phyloP scores from a whole-genome alignment of 2,797 vertebrate species.

The Cyclopterus lumpus region DNA sequence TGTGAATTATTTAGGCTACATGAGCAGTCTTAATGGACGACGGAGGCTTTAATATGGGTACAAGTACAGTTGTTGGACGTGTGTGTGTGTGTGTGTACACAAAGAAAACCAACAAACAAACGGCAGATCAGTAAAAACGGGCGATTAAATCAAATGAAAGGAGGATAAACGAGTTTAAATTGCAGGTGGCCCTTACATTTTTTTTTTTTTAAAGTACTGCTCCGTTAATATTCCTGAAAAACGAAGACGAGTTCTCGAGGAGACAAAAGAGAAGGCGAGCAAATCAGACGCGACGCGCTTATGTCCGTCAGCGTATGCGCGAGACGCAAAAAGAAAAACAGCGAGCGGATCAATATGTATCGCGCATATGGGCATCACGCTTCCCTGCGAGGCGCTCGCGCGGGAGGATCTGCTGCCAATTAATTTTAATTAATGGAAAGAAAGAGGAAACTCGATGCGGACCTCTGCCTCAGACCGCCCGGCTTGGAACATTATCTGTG shows the following conservation, averaged over 20 bases:
- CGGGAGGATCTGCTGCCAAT: slow-evolving; percentile 77
- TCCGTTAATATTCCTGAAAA: slow-evolving; percentile 15
- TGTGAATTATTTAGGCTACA: slow-evolving; percentile 74
- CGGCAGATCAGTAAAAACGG: slow-evolving; percentile 17
- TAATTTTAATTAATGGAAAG: slow-evolving; percentile 85
- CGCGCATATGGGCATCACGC: slow-evolving; percentile 74
- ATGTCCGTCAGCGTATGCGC: slow-evolving; percentile 40
- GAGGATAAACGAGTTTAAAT: slow-evolving; percentile 17
- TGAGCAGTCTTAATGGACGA: slow-evolving; percentile 35
- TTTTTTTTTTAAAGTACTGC: background rate
- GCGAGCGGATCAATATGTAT: slow-evolving; percentile 77
- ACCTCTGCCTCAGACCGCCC: slow-evolving; percentile 70
- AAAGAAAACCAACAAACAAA: background rate
- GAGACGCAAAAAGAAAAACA: slow-evolving; percentile 42
- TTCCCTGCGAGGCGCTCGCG: slow-evolving; percentile 65
- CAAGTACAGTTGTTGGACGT: slow-evolving; percentile 11
- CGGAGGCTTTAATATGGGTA: background rate
- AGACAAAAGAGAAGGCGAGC: slow-evolving; percentile 46
- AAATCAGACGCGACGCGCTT: slow-evolving; percentile 29
- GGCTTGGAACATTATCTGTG: slow-evolving; percentile 70
- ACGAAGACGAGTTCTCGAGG: slow-evolving; percentile 18
- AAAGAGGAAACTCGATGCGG: slow-evolving; percentile 78
- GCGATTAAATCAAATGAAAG: slow-evolving; percentile 17
- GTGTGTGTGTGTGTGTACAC: background rate
- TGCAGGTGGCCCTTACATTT: slow-evolving; percentile 20